Base-by-base conservation (phyloP, 2,797 vertebrate genomes). In the Taenioides sp. region DNA sequence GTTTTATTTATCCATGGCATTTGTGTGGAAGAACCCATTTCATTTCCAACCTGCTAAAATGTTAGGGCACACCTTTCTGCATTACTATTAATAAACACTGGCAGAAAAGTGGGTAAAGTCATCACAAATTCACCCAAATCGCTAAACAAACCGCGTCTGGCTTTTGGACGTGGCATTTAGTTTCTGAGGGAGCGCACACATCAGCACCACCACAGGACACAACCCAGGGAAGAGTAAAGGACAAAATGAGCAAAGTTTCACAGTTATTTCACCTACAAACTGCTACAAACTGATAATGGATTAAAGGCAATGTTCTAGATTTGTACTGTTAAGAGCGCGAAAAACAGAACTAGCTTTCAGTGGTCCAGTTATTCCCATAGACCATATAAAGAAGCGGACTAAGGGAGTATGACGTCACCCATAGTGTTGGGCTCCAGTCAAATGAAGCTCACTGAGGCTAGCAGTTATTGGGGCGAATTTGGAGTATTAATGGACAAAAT, bases 41-140 rank as follows among this genome's bases (percentile, higher is more conserved):
- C 37, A 40, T 22, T 43, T 27, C 17, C 5, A 22, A 43, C 20
- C 12, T 64, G 62, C 28, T 63, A 65, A 22, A 18, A 69, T 69
- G 67, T 6, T 54, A 64, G 64, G 37, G 69, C 37, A 34, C 31
- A 76, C 47, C 34, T 66, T 40, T 60, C 22, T 3, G 43, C 49
- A 78, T 86, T 68, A 78, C 83, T 82, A 80, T 85, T 70, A 70
- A 83, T 71, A 71, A 60, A 2, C 31, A 73, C 77, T 69, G 65
- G 66, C 49, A 71, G 63, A 16, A 47, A 54, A 72, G 73, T 67
- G 64, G 78, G 71, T 58, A 63, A 25, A 86, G 73, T 81, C 74
- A 85, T 86, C 69, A 84, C 65, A 87, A 77, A 85, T 85, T 83
- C 65, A 84, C 79, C 76, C 83, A 73, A 63, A 57, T 54, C 43